Evolutionary conservation across 2,113 vertebrate species (phyloP), one percentile per base, ranked within the genome.

Genomic region (Numida meleagris): DNA sequence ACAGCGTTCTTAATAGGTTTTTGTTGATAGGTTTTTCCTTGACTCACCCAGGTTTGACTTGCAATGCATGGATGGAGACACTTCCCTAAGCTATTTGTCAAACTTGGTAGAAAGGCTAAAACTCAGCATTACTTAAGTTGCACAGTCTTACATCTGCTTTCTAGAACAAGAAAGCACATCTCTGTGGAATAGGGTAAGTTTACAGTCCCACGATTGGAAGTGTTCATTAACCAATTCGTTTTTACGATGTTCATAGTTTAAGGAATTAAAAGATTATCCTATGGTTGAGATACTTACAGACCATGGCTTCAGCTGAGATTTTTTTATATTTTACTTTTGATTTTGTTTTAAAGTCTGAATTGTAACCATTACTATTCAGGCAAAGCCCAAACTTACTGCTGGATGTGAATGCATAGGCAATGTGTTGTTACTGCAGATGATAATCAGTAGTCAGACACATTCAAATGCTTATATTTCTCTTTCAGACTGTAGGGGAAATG

Each of bases 51-150:
- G 42, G 31, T 74, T 66, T 91, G 12, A 66, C 88, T 78, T 93
- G 72, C 85, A 94, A 89, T 25, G 29, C 33, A 15, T 19, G 23
- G 36, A n/a, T 67, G 50, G 73, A 88, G 94, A 71, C 17, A 10
- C 12, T 62, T 81, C 42, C 65, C 20, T 83, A 36, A 88, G 34
- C 25, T 58, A 23, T 63, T 86, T 61, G 15, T 67, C 74, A 88
- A 88, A 85, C 34, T 74, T 86, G 7, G 19, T 59, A 33, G 6
- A 59, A 59, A 63, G 29, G 9, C 82, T 91, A 58, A 80, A 88
- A 59, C 4, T 10, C 25, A 94, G 18, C 36, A n/a, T 63, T 90
- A 74, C 4, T 1, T 58, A 68, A 51, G 18, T 18, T 17, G 1
- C 3, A 5, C 14, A n/a, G 13, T 48, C 17, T 40, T 66, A 65